Percentiles rank a stretch among this genome's conserved stretches.
phyloP scores from a whole-genome alignment of 1,140 invertebrate genomes.

The Drosophila watanabei region DNA sequence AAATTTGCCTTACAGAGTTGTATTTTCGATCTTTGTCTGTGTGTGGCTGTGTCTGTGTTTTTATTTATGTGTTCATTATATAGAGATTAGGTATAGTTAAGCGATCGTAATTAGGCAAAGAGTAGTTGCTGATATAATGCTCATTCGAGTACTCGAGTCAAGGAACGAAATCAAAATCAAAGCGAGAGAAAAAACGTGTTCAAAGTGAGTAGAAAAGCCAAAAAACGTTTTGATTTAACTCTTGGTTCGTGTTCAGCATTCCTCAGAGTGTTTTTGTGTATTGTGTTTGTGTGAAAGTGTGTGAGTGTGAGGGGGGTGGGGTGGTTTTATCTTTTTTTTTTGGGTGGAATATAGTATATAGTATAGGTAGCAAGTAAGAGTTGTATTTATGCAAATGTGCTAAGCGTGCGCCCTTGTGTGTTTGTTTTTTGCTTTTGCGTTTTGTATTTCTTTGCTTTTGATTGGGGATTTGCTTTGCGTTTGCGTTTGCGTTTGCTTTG shows the following conservation, averaged over 20 bases:
- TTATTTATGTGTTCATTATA: slow-evolving; percentile 38
- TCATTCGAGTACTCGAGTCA: slow-evolving; percentile 64
- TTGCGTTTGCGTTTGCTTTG: slow-evolving; percentile 40
- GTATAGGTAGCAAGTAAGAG: slow-evolving; percentile 42
- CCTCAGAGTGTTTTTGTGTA: slow-evolving; percentile 23
- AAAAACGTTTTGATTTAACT: slow-evolving; percentile 50
- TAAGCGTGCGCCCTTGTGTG: slow-evolving; percentile 75
- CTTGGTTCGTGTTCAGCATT: slow-evolving; percentile 42
- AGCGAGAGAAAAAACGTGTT: slow-evolving; percentile 59
- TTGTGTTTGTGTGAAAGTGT: slow-evolving; percentile 9
- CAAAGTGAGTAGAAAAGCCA: slow-evolving; percentile 53
- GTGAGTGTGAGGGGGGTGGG: slow-evolving; percentile 4
- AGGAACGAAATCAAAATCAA: slow-evolving; percentile 61
- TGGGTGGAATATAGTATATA: slow-evolving; percentile 27
- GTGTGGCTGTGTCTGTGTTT: neutral
- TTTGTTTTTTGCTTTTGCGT: slow-evolving; percentile 46
- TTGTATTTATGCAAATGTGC: slow-evolving; percentile 74
- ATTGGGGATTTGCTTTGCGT: slow-evolving; percentile 31
- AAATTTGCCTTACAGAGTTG: slow-evolving; percentile 17
- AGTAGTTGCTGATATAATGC: slow-evolving; percentile 68
- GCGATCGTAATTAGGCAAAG: slow-evolving; percentile 71
- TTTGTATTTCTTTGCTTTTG: slow-evolving; percentile 58
- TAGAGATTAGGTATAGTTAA: slow-evolving; percentile 69
- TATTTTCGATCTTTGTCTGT: neutral
- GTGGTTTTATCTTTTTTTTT: neutral